phyloP scores from a whole-genome alignment of 1,140 invertebrate species.

The Bombus waltoni region DNA sequence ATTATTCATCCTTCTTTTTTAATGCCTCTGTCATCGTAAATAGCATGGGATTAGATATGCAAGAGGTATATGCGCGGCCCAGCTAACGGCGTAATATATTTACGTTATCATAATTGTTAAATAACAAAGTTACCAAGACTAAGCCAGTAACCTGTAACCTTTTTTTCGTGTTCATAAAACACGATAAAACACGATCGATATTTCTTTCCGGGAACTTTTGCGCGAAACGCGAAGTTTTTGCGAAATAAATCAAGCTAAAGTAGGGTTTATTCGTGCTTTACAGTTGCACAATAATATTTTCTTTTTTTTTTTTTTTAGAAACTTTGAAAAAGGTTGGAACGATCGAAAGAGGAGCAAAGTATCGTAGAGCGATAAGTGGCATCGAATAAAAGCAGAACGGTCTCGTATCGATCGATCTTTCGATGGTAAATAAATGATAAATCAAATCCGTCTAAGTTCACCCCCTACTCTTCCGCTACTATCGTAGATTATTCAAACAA shows the following conservation, averaged over 20 bases:
- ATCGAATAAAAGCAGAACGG: background rate
- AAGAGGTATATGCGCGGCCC: background rate
- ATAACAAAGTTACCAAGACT: background rate
- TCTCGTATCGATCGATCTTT: background rate
- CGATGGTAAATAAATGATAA: slow-evolving; percentile 27
- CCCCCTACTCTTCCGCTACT: background rate
- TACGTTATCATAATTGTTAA: slow-evolving; percentile 9
- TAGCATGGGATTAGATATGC: slow-evolving; percentile 16
- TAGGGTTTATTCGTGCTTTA: background rate
- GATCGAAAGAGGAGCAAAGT: background rate
- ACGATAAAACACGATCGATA: background rate
- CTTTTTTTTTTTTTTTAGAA: background rate
- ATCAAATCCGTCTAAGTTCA: background rate
- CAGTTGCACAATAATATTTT: background rate
- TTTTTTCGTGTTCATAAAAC: background rate
- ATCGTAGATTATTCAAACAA: slow-evolving; percentile 3
- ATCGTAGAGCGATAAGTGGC: background rate
- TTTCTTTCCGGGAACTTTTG: background rate
- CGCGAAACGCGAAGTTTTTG: background rate
- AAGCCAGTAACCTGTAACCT: background rate
- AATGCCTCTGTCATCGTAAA: background rate
- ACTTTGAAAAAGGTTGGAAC: background rate
- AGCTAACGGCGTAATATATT: background rate
- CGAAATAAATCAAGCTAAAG: background rate
- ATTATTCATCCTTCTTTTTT: background rate